phyloP scores from a whole-genome alignment of 2,113 vertebrate species.

The Lophius piscatorius region DNA sequence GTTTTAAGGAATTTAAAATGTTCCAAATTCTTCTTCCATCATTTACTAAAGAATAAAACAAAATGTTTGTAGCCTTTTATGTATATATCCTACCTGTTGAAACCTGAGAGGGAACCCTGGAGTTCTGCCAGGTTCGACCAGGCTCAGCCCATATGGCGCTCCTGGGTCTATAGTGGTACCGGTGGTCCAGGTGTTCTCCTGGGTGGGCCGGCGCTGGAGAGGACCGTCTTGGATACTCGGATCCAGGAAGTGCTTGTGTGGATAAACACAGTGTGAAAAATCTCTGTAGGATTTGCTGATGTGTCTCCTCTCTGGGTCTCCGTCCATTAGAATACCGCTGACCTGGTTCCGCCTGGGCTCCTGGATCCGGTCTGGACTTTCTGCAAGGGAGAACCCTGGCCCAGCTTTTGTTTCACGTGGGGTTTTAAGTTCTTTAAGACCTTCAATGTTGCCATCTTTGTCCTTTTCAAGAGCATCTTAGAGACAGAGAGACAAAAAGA shows the following conservation, averaged over 20 bases:
- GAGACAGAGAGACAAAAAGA: background rate
- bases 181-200: constrained; percentile 84
- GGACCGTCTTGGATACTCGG: constrained; percentile 75
- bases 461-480: constrained; percentile 81
- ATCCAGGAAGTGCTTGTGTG: constrained; percentile 79
- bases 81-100: constrained; percentile 90
- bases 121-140: constrained; percentile 72
- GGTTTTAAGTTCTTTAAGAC: constrained; percentile 71
- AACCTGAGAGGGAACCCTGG: constrained; percentile 82
- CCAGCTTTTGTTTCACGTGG: constrained; percentile 68
- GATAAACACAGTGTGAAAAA: constrained; percentile 79
- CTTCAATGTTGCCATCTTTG: constrained; percentile 79
- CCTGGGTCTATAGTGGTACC: constrained; percentile 76
- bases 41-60: background rate
- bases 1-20: no score
- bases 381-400: constrained; percentile 57
- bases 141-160: constrained; percentile 75
- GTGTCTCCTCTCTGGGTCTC: constrained; percentile 75
- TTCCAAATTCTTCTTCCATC: no score
- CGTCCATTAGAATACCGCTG: constrained; percentile 71
- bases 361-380: constrained; percentile 62
- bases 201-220: constrained; percentile 80
- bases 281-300: constrained; percentile 71
- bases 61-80: background rate
- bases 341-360: constrained; percentile 76